Conservation (phyloP, 2,113 vertebrate species). For the Fregata magnificens region DNA sequence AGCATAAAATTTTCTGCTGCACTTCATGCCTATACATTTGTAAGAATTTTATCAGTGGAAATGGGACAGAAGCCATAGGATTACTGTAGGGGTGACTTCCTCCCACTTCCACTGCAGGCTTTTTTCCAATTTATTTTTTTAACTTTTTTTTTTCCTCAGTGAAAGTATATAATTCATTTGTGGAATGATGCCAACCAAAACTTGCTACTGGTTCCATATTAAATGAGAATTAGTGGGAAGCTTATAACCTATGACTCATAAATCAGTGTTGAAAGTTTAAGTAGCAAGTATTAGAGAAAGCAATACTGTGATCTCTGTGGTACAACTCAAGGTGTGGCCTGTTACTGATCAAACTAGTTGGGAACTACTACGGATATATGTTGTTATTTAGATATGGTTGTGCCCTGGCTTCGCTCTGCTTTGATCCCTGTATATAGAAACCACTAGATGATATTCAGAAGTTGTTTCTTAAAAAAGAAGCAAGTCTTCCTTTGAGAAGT, state of each 20-base stretch:
- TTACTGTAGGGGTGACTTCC: neutral
- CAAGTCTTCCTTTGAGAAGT: neutral
- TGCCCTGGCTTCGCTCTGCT: neutral
- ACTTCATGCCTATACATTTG: neutral
- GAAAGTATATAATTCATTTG: neutral
- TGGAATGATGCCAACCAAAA: neutral
- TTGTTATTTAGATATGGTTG: neutral
- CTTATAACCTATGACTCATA: neutral
- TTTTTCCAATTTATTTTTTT: neutral
- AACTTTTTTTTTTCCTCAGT: neutral
- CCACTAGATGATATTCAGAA: neutral
- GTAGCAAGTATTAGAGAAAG: neutral
- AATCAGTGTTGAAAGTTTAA: neutral
- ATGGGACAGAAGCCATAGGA: neutral
- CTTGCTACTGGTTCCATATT: neutral
- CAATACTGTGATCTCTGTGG: neutral
- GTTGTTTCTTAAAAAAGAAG: neutral
- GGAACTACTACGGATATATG: neutral
- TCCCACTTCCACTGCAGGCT: neutral
- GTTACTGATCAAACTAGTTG: neutral
- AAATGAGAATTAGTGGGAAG: neutral
- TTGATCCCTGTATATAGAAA: neutral
- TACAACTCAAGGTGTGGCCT: neutral
- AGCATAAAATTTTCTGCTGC: slow-evolving; percentile 20
- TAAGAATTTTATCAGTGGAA: neutral